Evolutionary conservation across 2,797 vertebrate genomes (phyloP), one percentile per base, ranked within the genome.

Genomic region (Diglossa cyanea): DNA sequence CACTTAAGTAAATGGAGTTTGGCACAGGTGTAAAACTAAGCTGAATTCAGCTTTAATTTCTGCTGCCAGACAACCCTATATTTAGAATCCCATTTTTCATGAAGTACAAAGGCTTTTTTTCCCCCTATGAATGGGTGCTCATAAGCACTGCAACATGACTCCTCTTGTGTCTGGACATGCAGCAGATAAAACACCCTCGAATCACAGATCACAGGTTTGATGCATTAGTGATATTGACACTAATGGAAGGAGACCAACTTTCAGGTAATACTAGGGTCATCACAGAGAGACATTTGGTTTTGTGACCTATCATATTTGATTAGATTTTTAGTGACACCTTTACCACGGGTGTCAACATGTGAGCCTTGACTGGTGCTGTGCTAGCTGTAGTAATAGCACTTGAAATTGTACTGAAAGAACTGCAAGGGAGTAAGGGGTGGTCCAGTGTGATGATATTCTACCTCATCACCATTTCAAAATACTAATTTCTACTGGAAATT

Each of bases 401-500:
- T 96, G 88, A 90, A 60, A 94, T 66, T 94, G 80, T 79, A 75
- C 77, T 66, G 37, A 57, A 93, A 94, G 90, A 93, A 53, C n/a
- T 78, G 76, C 3, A 17, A 87, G 80, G 95, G 78, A 90, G 42
- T 75, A 95, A 96, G 95, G 95, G 95, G 68, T 91, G 91, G 86
- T 80, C 86, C 68, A 42, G 70, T 83, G 26, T 92, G 85, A 90
- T 88, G 35, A 60, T 87, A 81, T n/a, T 94, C 53, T 42, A 40
- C 35, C 81, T 71, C 57, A 78, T 54, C 60, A 63, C 21, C 45
- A 70, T 77, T 91, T 91, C 57, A 88, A 93, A 95, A 92, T 82
- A 63, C 11, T 82, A 70, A 62, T 87, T 88, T 75, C 25, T 73
- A 47, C 40, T 80, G 68, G 74, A 84, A 95, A 89, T 77, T 75